Evolutionary conservation across 2,888 invertebrate species (phyloP).

Genomic region (Chouioia cunea): DNA sequence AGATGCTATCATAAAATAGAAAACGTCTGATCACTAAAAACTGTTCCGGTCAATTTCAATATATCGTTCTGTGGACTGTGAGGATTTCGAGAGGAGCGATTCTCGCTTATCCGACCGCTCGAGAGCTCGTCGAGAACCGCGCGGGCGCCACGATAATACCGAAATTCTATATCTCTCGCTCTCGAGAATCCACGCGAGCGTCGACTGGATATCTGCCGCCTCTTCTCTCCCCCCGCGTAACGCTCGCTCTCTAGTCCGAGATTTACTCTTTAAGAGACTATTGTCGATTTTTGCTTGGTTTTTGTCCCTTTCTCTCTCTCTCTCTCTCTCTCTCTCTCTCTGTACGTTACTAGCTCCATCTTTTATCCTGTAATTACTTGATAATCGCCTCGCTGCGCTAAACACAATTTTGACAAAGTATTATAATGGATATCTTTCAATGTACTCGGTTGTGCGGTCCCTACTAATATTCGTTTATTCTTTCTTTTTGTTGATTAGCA

Average conservation of each 20-base stretch:
- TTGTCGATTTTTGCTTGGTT: neutral
- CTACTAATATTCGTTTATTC: too few species aligned
- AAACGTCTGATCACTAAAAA: neutral
- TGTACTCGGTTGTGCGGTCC: too few species aligned
- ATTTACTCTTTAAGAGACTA: conserved; percentile 22
- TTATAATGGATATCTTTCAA: too few species aligned
- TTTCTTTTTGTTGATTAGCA: too few species aligned
- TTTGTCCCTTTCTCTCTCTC: neutral
- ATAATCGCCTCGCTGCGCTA: neutral
- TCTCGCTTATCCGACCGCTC: conserved; percentile 28
- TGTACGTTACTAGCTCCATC: neutral
- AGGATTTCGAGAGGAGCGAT: conserved; percentile 42
- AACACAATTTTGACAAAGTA: neutral
- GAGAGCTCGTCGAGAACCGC: neutral
- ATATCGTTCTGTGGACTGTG: conserved; percentile 48
- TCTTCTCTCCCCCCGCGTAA: neutral
- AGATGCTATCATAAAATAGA: conserved; percentile 22
- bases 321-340: neutral
- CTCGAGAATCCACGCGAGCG: neutral
- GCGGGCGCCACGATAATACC: conserved; percentile 29
- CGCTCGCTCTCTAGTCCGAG: conserved; percentile 6
- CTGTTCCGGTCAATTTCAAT: conserved; percentile 51
- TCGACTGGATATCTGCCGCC: neutral
- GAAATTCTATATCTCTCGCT: conserved; percentile 32
- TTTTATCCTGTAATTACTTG: neutral